Base-by-base conservation (phyloP, 2,888 invertebrate species). In the Acanthopleura granulata region DNA sequence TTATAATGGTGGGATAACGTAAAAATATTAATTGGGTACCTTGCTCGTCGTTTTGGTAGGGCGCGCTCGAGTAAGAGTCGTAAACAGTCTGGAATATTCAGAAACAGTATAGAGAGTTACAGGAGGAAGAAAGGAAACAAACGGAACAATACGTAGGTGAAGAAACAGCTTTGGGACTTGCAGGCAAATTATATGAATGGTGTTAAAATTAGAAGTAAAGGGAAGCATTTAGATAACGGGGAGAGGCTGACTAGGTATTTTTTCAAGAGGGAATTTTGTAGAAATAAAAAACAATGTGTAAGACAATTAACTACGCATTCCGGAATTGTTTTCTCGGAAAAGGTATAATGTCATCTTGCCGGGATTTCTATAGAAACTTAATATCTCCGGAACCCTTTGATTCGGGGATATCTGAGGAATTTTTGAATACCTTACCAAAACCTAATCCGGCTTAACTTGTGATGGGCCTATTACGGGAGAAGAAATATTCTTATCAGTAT, bases 381-480 rank as follows among this genome's bases (percentile, higher is more conserved):
- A 70, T 72, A 14, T 30, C 69, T 14, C 16, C 25, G 25, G 76
- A 76, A 25, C 62, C 71, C 30, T 62, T 74, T 30, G 74, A 74
- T 25, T n/a, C 66, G 29, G 57, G 30, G 30, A 18, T 72, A 25
- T 72, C 49, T 62, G 22, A 72, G 11, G 29, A 50, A 18, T 76
- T 72, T 72, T 29, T 75, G n/a, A 72, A 62, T 16, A 72, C 71
- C 30, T 49, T 77, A 27, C 75, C 77, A 40, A 18, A 25, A 51
- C 50, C 76, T n/a, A 50, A 61, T n/a, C 25, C 73, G 49, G 49
- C 62, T 49, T 27, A 49, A 11, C 29, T 14, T 78, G 78, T 76
- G 75, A 78, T 27, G 72, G 73, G 18, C 18, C 0, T n/a, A 77
- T 79, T 18, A 73, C 49, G n/a, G 27, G 49, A 11, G 57, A 72